A percentile compares a stretch with the other conserved stretches of the same genome.
phyloP scores from a whole-genome alignment of 2,888 invertebrate genomes.

The Synanthedon tipuliformis region DNA sequence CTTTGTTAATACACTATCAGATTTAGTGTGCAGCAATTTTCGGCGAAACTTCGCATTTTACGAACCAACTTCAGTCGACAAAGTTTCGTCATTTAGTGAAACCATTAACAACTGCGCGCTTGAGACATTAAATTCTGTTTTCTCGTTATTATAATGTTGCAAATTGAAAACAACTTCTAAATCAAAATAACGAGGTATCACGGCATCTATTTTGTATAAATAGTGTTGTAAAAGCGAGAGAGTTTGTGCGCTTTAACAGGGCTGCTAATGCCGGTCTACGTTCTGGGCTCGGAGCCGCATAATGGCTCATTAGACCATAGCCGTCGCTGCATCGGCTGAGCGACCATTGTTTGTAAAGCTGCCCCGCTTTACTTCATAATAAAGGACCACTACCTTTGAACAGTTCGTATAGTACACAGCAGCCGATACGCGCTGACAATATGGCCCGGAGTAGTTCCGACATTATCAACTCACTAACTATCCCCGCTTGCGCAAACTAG shows the following conservation, averaged over 20 bases:
- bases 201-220: background rate
- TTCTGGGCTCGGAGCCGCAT: constrained; percentile 32
- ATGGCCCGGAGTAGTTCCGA: constrained; percentile 18
- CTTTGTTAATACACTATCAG: constrained; percentile 25
- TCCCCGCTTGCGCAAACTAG: constrained; percentile 12
- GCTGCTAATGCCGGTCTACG: constrained; percentile 23
- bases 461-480: constrained; percentile 29
- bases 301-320: constrained; percentile 62
- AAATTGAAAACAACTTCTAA: background rate
- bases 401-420: constrained; percentile 15
- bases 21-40: constrained; percentile 35
- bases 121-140: constrained; percentile 1
- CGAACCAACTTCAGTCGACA: constrained; percentile 9
- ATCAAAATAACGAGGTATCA: constrained; percentile 1
- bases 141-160: constrained; percentile 4
- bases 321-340: constrained; percentile 32
- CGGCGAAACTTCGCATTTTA: constrained; percentile 29
- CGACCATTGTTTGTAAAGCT: constrained; percentile 53
- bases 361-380: constrained; percentile 46
- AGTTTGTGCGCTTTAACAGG: constrained; percentile 26
- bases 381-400: constrained; percentile 44
- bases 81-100: constrained; percentile 43
- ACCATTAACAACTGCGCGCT: constrained; percentile 33
- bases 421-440: constrained; percentile 30
- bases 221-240: constrained; percentile 5